Conservation (phyloP, 2,113 vertebrate species). For the Aplodontia rufa region DNA sequence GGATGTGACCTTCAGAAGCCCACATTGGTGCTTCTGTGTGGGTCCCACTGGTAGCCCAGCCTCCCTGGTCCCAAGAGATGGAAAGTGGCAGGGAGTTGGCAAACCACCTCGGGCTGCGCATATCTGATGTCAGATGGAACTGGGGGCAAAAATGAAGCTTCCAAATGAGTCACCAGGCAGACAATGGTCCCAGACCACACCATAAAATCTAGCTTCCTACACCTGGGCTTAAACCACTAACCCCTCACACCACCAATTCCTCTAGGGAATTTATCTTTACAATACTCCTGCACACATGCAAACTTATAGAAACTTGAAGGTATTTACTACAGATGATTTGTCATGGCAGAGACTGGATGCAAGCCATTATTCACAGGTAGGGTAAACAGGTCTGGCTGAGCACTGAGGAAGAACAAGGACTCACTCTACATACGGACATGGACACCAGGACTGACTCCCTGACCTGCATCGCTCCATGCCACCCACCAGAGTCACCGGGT, state of each 20-base stretch:
- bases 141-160: not conserved
- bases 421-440: fast-evolving
- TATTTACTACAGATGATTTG: not conserved
- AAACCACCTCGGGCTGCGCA: not conserved
- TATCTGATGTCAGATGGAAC: not conserved
- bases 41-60: not conserved
- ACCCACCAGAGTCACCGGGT: not conserved
- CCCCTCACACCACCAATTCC: not conserved
- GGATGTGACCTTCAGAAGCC: not conserved
- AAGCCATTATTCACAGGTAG: not conserved
- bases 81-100: not conserved
- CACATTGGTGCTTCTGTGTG: not conserved
- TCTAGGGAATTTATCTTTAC: not conserved
- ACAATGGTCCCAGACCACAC: not conserved
- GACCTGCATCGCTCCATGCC: not conserved
- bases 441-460: not conserved
- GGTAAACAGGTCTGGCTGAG: not conserved
- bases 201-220: not conserved
- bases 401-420: not conserved
- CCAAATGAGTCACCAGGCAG: not conserved
- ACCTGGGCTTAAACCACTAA: not conserved
- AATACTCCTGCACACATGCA: not conserved
- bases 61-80: not conserved
- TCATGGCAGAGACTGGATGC: not conserved
- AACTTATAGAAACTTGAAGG: not conserved